phyloP scores from a whole-genome alignment of 2,113 vertebrate species.

The Brachyistius frenatus region DNA sequence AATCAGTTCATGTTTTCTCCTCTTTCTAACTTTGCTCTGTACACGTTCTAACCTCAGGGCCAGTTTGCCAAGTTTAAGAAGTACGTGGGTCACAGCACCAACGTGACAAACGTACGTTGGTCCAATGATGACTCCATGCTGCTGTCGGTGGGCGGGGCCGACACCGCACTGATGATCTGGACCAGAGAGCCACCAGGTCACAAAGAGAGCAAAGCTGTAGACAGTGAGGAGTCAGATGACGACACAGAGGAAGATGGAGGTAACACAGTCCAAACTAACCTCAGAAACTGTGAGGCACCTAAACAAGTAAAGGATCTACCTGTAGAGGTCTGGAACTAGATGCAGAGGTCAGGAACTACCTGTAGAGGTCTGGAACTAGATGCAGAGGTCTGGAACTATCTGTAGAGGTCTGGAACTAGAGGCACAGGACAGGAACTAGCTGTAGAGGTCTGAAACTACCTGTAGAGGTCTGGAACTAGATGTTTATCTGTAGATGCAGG shows the following conservation, averaged over 20 bases:
- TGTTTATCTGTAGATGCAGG: background rate
- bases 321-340: background rate
- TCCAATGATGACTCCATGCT: constrained; percentile 92
- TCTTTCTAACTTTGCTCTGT: background rate
- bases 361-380: background rate
- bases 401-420: too few species aligned
- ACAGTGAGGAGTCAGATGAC: constrained; percentile 96
- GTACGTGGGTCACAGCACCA: constrained; percentile 95
- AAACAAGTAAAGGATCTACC: too few species aligned
- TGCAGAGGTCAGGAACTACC: background rate
- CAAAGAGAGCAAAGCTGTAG: constrained; percentile 92
- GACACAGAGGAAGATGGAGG: constrained; percentile 97
- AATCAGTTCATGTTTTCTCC: background rate
- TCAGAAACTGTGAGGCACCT: background rate
- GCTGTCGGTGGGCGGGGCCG: constrained; percentile 94
- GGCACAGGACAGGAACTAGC: too few species aligned
- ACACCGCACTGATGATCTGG: constrained; percentile 98
- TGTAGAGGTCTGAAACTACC: too few species aligned
- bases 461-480: background rate
- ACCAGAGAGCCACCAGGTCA: constrained; percentile 90
- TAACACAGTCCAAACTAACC: constrained; percentile 62
- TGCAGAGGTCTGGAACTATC: too few species aligned
- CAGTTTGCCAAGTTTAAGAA: constrained; percentile 94
- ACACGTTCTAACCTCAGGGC: constrained; percentile 82
- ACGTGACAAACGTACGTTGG: constrained; percentile 95